Evolutionary conservation across 2,888 invertebrate genomes (phyloP).

Genomic region (Epicampocera succincta): DNA sequence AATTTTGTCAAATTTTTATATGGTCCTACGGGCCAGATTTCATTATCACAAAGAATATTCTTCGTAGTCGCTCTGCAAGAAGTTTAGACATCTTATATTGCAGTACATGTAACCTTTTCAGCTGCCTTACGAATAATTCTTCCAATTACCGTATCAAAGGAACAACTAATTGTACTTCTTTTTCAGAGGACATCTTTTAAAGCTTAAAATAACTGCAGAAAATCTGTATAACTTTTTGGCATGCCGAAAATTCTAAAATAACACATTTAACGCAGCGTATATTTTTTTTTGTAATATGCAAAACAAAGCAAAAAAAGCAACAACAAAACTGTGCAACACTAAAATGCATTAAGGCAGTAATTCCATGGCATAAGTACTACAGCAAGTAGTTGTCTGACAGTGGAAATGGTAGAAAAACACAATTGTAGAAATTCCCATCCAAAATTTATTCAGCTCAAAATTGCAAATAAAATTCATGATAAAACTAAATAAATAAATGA

Average conservation of each 20-base stretch:
- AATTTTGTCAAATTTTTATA: too few species aligned
- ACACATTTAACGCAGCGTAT: neutral
- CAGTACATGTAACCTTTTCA: too few species aligned
- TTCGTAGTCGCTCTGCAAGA: too few species aligned
- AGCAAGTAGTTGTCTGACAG: slow-evolving; percentile 19
- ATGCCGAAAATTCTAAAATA: slow-evolving; percentile 32
- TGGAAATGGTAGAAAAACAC: neutral
- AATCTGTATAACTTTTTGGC: slow-evolving; percentile 39
- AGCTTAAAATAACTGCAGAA: slow-evolving; percentile 40
- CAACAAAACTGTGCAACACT: slow-evolving; percentile 26
- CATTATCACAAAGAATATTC: too few species aligned
- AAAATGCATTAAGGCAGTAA: slow-evolving; percentile 63
- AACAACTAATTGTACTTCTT: neutral
- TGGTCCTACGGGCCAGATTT: too few species aligned
- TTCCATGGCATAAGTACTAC: slow-evolving; percentile 16
- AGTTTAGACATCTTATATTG: too few species aligned
- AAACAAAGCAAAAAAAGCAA: slow-evolving; percentile 1
- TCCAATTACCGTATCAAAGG: neutral
- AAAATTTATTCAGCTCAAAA: neutral
- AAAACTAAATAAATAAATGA: slow-evolving; percentile 26
- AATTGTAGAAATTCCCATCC: neutral
- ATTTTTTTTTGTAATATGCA: slow-evolving; percentile 7
- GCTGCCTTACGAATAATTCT: too few species aligned
- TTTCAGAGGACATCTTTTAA: neutral
- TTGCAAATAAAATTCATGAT: slow-evolving; percentile 1